phyloP scores from a whole-genome alignment of 2,113 vertebrate species.

The Trogon surrucura region DNA sequence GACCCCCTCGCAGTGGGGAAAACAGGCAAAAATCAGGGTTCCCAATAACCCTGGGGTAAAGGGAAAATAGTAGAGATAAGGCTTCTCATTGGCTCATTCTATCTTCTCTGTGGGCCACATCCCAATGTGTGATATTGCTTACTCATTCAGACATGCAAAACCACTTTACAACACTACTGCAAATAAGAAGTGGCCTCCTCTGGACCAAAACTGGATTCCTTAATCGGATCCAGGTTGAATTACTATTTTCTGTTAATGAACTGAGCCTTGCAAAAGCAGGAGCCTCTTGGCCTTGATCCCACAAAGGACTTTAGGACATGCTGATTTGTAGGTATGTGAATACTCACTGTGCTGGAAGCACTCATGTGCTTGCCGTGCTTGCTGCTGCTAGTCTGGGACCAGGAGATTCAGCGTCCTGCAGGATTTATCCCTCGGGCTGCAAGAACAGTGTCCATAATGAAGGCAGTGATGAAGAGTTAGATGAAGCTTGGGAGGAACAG shows the following conservation, averaged over 20 bases:
- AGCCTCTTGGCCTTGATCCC: conserved; percentile 14
- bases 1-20: neutral
- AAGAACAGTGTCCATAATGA: neutral
- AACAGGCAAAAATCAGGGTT: neutral
- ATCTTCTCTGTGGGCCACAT: neutral
- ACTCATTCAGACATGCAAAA: conserved; percentile 16
- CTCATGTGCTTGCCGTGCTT: neutral
- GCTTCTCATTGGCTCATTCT: neutral
- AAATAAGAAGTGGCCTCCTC: conserved; percentile 43
- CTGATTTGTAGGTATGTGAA: conserved; percentile 24
- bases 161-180: neutral
- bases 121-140: neutral
- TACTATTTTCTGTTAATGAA: neutral
- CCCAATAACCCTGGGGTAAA: neutral
- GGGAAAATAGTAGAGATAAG: neutral
- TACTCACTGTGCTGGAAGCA: neutral
- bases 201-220: neutral
- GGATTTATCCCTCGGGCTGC: neutral
- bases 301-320: neutral
- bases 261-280: conserved; percentile 2
- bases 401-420: neutral
- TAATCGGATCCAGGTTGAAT: conserved; percentile 43
- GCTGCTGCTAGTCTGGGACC: neutral
- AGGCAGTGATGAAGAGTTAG: neutral
- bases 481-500: neutral